Percentiles rank a stretch among this genome's conserved stretches.
phyloP scores from a whole-genome alignment of 2,888 invertebrate genomes.

The Agriopis marginaria region DNA sequence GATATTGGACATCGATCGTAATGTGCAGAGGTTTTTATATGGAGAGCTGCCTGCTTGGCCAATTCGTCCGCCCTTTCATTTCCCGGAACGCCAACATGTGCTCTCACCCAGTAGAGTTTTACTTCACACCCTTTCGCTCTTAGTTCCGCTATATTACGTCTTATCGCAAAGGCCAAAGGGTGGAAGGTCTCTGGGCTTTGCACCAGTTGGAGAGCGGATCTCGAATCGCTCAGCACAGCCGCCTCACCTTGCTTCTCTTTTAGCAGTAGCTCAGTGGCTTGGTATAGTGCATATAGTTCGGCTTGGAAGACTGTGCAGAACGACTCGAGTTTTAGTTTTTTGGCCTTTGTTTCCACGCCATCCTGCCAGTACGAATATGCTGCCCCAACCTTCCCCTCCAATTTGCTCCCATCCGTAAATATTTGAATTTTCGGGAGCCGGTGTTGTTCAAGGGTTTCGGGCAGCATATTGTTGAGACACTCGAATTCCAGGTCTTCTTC shows the following conservation, averaged over 20 bases:
- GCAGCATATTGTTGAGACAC: conserved; percentile 1
- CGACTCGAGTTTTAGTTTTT: background rate
- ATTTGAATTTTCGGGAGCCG: conserved; percentile 7
- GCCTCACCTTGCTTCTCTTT: background rate
- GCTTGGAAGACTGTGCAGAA: conserved; percentile 2
- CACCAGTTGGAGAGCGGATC: background rate
- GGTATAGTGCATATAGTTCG: conserved; percentile 22
- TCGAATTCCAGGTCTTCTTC: background rate
- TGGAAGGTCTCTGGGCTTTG: conserved; percentile 2
- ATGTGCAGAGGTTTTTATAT: background rate
- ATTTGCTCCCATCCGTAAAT: conserved; percentile 15
- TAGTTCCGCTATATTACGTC: conserved; percentile 3
- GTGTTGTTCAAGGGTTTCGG: conserved; percentile 12
- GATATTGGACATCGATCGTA: conserved; percentile 14
- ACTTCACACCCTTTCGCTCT: no score
- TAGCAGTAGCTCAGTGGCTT: conserved; percentile 7
- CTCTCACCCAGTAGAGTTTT: conserved; percentile 7
- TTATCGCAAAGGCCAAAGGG: conserved; percentile 12
- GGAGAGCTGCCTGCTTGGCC: conserved; percentile 7
- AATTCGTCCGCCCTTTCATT: conserved; percentile 21
- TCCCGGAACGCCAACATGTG: background rate
- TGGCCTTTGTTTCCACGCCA: background rate
- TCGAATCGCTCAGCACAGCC: conserved; percentile 26
- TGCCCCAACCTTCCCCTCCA: background rate
- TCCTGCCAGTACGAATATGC: conserved; percentile 13